Evolutionary conservation across 2,888 invertebrate genomes (phyloP).

Genomic region (Helobdella robusta): DNA sequence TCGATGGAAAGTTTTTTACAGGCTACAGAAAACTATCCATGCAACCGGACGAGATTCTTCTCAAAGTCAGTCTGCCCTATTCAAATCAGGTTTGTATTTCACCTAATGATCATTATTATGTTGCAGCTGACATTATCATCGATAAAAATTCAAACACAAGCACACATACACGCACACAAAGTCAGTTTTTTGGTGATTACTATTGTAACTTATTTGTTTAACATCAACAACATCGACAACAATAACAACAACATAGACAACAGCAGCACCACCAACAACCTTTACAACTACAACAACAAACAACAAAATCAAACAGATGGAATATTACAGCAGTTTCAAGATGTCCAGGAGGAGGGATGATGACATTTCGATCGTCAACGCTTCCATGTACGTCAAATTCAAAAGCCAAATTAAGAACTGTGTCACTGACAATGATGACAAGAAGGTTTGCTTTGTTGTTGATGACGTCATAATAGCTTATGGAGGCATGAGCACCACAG

Average conservation of each 20-base stretch:
- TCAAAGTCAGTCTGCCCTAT: slow-evolving; percentile 69
- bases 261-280: slow-evolving; percentile 12
- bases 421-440: no score
- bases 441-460: slow-evolving; percentile 53
- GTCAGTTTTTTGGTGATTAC: no score
- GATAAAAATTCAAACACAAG: not conserved
- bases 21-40: slow-evolving; percentile 72
- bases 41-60: slow-evolving; percentile 66
- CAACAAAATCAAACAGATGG: no score
- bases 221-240: slow-evolving; percentile 10
- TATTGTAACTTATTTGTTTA: no score
- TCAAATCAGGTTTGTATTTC: slow-evolving; percentile 38
- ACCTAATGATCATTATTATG: not conserved
- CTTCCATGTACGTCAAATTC: slow-evolving; percentile 63
- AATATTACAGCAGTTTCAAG: slow-evolving; percentile 72
- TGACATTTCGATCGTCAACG: slow-evolving; percentile 89
- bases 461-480: slow-evolving; percentile 64
- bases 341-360: slow-evolving; percentile 84
- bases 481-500: slow-evolving; percentile 85
- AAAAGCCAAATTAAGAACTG: slow-evolving; percentile 15
- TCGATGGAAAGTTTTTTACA: slow-evolving; percentile 71
- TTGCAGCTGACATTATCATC: not conserved
- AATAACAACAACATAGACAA: slow-evolving; percentile 9
- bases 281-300: no score
- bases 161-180: not conserved